Percentiles rank a stretch among this genome's conserved stretches.
Conservation (phyloP, 2,888 invertebrate genomes). For the Microplitis manilae region DNA sequence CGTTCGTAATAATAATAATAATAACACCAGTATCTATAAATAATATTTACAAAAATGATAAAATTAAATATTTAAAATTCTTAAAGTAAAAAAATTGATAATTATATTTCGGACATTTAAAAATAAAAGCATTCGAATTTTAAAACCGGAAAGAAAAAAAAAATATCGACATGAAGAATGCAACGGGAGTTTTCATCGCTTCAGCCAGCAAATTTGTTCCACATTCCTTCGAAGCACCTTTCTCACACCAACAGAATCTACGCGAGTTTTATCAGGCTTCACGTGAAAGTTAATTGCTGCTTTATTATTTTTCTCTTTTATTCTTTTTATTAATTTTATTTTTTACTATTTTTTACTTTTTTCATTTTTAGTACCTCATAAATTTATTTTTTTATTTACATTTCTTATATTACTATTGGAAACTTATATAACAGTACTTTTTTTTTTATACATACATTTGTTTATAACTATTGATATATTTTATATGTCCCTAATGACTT, state of each 20-base stretch:
- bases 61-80: too few species aligned
- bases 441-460: neutral
- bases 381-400: constrained; percentile 1
- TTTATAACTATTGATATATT: neutral
- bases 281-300: constrained; percentile 40
- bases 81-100: too few species aligned
- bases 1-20: too few species aligned
- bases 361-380: neutral
- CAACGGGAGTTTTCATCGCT: constrained; percentile 43
- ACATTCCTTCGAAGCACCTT: constrained; percentile 47
- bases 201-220: constrained; percentile 49
- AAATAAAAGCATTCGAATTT: constrained; percentile 20
- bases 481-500: neutral
- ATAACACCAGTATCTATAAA: too few species aligned
- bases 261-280: constrained; percentile 30
- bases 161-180: constrained; percentile 24
- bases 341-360: constrained; percentile 7
- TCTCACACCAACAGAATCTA: constrained; percentile 37
- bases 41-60: too few species aligned
- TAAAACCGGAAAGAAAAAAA: constrained; percentile 15
- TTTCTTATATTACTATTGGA: neutral
- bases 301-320: constrained; percentile 32
- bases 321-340: constrained; percentile 16
- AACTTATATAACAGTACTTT: neutral
- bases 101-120: neutral